Conservation (phyloP, 2,113 vertebrate genomes). For the Sigmodon hispidus region DNA sequence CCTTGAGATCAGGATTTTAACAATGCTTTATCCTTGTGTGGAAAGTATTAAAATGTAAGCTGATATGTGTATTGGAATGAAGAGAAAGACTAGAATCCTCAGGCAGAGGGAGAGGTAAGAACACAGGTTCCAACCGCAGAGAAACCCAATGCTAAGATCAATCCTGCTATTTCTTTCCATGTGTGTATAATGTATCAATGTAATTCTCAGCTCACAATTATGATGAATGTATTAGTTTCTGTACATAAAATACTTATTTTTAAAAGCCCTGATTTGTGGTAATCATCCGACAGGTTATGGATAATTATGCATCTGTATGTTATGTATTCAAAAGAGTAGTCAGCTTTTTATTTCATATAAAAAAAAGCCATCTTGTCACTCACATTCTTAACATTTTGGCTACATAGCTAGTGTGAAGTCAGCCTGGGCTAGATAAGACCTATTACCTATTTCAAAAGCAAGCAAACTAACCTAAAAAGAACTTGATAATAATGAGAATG, state of each 20-base stretch:
- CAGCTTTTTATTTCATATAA: not conserved
- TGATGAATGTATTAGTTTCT: not conserved
- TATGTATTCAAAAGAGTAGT: not conserved
- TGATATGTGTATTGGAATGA: constrained; percentile 2
- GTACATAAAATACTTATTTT: not conserved
- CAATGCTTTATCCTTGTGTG: constrained; percentile 7
- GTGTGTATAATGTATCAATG: not conserved
- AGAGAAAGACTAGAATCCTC: constrained; percentile 46
- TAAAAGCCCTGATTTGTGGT: not conserved
- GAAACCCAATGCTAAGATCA: not conserved
- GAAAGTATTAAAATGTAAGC: constrained; percentile 4
- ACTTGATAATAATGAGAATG: not conserved
- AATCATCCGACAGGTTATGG: not conserved
- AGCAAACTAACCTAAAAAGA: not conserved
- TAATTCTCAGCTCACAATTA: not conserved
- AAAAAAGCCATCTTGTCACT: constrained; percentile 6
- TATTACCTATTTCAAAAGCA: not conserved
- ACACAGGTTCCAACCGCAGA: not conserved
- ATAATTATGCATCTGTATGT: not conserved
- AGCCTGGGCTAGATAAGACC: not conserved
- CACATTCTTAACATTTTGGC: not conserved
- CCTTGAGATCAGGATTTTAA: constrained; percentile 19
- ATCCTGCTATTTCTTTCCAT: not conserved
- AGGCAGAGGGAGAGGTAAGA: not conserved
- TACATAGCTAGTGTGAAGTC: not conserved